These are phyloP conservation scores for Globodera rostochiensis DNA, from an alignment of 1,140 invertebrate species.

Conservation along the genomic window DNA sequence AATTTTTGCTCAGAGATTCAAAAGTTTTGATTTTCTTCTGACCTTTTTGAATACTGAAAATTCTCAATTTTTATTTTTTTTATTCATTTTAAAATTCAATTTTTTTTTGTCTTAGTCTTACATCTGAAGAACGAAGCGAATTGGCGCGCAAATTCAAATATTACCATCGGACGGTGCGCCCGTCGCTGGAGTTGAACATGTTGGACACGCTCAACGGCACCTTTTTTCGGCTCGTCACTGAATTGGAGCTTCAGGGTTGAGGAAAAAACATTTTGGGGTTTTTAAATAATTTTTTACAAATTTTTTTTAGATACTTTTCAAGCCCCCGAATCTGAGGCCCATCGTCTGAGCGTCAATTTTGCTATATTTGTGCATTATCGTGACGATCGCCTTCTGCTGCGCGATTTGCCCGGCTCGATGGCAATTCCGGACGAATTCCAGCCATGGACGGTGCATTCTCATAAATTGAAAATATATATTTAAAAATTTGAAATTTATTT, in stretches of 20 bases:
- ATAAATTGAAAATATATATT: no score
- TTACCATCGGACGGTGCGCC: constrained; percentile 49
- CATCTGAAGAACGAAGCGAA: constrained; percentile 47
- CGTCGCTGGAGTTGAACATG: constrained; percentile 47
- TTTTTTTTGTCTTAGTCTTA: constrained; percentile 35
- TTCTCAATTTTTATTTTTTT: no score
- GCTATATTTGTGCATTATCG: constrained; percentile 37
- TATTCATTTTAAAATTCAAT: no score
- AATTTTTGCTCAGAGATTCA: no score
- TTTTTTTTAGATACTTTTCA: constrained; percentile 5
- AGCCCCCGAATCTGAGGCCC: background rate
- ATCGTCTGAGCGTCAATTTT: constrained; percentile 34
- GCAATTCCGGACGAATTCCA: constrained; percentile 47
- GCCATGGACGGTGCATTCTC: constrained; percentile 32
- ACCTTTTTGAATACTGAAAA: no score
- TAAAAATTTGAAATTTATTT: no score
- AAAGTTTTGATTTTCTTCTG: no score
- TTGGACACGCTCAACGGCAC: constrained; percentile 54
- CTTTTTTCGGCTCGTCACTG: constrained; percentile 41
- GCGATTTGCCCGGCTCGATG: constrained; percentile 42
- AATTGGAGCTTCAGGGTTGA: constrained; percentile 26
- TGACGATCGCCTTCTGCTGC: constrained; percentile 45
- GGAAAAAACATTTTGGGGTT: background rate
- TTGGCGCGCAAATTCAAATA: constrained; percentile 56
- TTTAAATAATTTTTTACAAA: constrained; percentile 11